Evolutionary conservation across 2,888 invertebrate species (phyloP), one percentile per base, ranked within the genome.

Genomic region (Leptinotarsa haldemani): DNA sequence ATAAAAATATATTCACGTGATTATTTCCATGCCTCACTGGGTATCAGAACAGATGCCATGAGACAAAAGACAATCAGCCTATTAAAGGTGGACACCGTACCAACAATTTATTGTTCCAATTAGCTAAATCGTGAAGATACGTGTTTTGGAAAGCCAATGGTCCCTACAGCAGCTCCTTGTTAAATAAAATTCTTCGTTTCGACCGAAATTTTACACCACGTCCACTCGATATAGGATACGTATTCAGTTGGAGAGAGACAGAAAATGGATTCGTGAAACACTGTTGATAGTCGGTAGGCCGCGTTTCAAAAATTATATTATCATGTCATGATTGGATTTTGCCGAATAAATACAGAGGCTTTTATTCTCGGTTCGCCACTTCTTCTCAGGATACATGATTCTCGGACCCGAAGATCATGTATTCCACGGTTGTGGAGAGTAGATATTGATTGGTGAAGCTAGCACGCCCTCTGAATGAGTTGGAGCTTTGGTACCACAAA

Each of bases 41-140:
- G 81, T 79, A 82, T 81, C 82, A 80, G 81, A 86, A 86, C 87
- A 87, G 87, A 86, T 87, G 87, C 86, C 86, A 85, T 84, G 84
- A 83, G 83, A 86, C 86, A 84, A 85, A 87, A 88, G 87, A 88
- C 88, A 88, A 88, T 88, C 87, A 86, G 87, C 88, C 87, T 88
- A 88, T 88, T 88, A 88, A 88, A 87, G 84, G 83, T 84, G 87
- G 86, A 87, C 87, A 87, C 87, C 84, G 86, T 86, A 86, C 86
- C 86, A 87, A 87, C 88, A 88, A 89, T 89, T 89, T 89, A 89
- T 89, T 88, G 88, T 88, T 85, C 89, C 89, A 89, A 89, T 89
- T 89, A 89, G 89, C 88, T 86, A 88, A 88, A 88, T 88, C 87
- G 87, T 85, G 86, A 86, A 86, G 88, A 87, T 88, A 88, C 87